Evolutionary conservation across 2,797 vertebrate species (phyloP).

Genomic region (Eulemur albifrons): DNA sequence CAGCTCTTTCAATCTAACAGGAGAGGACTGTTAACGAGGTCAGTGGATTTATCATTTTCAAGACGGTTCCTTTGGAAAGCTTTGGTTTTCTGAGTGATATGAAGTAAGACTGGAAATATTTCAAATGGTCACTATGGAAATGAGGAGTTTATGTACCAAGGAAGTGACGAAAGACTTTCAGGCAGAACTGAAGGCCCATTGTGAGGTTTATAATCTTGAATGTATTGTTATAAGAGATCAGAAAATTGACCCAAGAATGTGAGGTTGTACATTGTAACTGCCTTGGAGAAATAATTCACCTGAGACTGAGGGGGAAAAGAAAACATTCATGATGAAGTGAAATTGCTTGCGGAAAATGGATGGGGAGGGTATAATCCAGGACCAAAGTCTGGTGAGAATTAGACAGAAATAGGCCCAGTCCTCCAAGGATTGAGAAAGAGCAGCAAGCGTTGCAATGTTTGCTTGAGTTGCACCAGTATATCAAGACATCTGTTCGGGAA

Average conservation of each 20-base stretch:
- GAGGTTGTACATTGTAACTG: background rate
- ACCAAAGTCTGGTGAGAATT: background rate
- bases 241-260: background rate
- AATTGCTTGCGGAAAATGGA: background rate
- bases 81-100: background rate
- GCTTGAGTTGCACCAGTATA: constrained; percentile 15
- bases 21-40: background rate
- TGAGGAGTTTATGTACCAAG: background rate
- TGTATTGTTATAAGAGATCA: background rate
- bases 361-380: background rate
- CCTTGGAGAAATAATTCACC: background rate
- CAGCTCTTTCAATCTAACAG: background rate
- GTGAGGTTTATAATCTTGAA: background rate
- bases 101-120: background rate
- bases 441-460: background rate
- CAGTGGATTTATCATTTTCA: background rate
- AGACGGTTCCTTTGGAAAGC: background rate
- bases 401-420: background rate
- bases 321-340: background rate
- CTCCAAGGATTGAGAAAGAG: constrained; percentile 15
- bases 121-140: background rate
- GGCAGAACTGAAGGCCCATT: background rate
- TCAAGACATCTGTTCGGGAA: background rate
- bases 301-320: background rate
- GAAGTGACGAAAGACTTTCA: background rate